These are phyloP conservation scores for Anorthoa munda DNA, from an alignment of 2,888 invertebrate genomes.

Conservation along the genomic window DNA sequence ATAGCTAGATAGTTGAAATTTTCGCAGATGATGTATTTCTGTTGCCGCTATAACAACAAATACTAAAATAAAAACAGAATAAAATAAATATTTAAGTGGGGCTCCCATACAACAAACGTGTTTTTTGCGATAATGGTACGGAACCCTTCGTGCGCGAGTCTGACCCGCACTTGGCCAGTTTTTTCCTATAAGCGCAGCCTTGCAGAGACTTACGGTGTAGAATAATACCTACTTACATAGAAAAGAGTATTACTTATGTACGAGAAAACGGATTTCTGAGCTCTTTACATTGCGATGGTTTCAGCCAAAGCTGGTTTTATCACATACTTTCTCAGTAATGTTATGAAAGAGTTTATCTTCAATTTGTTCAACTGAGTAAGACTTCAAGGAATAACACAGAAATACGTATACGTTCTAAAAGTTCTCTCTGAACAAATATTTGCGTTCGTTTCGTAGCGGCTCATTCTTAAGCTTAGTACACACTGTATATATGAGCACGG, in stretches of 20 bases:
- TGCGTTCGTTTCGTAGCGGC: not conserved
- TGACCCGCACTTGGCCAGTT: no score
- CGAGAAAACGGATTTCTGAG: slow-evolving; percentile 12
- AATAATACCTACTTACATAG: slow-evolving; percentile 4
- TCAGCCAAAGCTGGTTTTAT: slow-evolving; percentile 5
- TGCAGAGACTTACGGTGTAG: slow-evolving; percentile 15
- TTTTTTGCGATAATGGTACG: no score
- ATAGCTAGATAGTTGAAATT: no score
- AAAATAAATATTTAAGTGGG: no score
- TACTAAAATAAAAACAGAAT: no score
- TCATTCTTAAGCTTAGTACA: slow-evolving; percentile 18
- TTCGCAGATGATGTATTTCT: no score
- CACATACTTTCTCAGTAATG: slow-evolving; percentile 3
- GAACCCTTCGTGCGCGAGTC: no score
- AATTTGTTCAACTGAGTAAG: slow-evolving; percentile 21
- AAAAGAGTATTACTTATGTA: slow-evolving; percentile 30
- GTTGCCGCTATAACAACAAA: no score
- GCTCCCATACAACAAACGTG: no score
- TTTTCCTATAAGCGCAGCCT: slow-evolving; percentile 42
- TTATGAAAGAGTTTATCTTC: slow-evolving; percentile 10
- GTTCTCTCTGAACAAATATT: slow-evolving; percentile 31
- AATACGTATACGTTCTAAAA: slow-evolving; percentile 20
- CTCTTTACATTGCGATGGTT: slow-evolving; percentile 9
- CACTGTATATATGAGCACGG: slow-evolving; percentile 1
- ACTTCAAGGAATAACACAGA: slow-evolving; percentile 1